Percentiles rank a stretch among this genome's conserved stretches.
phyloP scores from a whole-genome alignment of 2,888 invertebrate genomes.

The Andrena fulva region DNA sequence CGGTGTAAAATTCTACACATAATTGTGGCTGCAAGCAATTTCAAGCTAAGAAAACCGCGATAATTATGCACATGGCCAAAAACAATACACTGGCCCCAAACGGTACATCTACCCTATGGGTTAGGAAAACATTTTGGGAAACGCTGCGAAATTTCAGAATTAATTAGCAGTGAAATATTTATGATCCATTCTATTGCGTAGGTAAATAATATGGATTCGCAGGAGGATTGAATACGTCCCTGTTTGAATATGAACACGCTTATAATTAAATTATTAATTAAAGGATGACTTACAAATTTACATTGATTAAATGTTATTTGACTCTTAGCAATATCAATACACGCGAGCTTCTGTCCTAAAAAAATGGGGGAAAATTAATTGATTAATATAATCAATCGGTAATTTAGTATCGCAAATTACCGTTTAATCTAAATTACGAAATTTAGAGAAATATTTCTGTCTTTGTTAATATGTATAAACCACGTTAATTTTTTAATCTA shows the following conservation, averaged over 20 bases:
- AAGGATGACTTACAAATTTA: background rate
- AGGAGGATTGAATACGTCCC: background rate
- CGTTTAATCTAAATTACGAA: too few species aligned
- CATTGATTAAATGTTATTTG: background rate
- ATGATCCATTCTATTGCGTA: constrained; percentile 1
- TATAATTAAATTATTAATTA: constrained; percentile 1
- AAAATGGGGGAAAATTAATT: background rate
- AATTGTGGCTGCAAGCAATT: too few species aligned
- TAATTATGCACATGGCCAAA: too few species aligned
- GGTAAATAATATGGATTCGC: constrained; percentile 3
- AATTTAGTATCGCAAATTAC: too few species aligned
- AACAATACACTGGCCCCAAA: too few species aligned
- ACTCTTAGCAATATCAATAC: background rate
- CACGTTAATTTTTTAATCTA: too few species aligned
- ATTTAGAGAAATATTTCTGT: too few species aligned
- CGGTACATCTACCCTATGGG: too few species aligned
- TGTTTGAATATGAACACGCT: background rate
- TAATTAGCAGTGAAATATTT: constrained; percentile 3
- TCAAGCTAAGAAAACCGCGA: too few species aligned
- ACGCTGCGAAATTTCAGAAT: background rate
- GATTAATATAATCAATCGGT: background rate
- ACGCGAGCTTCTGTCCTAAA: background rate
- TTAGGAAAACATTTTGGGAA: background rate
- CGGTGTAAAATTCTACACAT: too few species aligned
- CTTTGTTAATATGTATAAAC: too few species aligned